Percentiles rank a stretch among this genome's conserved stretches.
phyloP scores from a whole-genome alignment of 2,113 vertebrate genomes.

The Raja brachyura region DNA sequence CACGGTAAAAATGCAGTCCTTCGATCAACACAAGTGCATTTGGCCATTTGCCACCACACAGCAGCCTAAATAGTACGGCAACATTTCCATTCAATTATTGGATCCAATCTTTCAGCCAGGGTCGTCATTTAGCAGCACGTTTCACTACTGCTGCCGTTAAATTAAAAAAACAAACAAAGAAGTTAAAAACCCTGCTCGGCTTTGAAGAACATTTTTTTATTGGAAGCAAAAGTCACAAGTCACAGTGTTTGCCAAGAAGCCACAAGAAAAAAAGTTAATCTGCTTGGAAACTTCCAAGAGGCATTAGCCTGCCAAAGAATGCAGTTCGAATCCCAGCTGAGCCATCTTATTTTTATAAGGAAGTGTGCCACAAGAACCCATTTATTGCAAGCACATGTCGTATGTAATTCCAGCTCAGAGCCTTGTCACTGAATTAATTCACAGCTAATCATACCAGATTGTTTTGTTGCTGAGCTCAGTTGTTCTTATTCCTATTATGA shows the following conservation, averaged over 20 bases:
- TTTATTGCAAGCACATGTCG: conserved; percentile 19
- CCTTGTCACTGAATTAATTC: neutral
- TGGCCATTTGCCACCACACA: conserved; percentile 1
- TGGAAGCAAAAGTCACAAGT: conserved; percentile 19
- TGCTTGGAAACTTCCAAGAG: conserved; percentile 22
- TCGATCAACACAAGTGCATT: neutral
- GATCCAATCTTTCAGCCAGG: conserved; percentile 21
- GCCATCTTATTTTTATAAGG: conserved; percentile 25
- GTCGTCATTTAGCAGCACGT: conserved; percentile 21
- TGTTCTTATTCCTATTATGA: neutral
- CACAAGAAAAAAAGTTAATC: conserved; percentile 23
- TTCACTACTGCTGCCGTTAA: neutral
- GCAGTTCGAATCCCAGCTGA: conserved; percentile 13
- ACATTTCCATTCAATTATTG: neutral
- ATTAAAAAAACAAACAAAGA: conserved; percentile 24
- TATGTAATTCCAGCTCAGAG: conserved; percentile 23
- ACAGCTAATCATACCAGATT: neutral
- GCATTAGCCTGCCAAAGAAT: conserved; percentile 25
- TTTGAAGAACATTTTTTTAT: conserved; percentile 36
- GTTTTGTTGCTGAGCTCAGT: neutral
- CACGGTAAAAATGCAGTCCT: neutral
- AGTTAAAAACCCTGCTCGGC: neutral
- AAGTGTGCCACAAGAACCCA: conserved; percentile 17
- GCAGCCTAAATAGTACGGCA: neutral
- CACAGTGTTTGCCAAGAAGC: conserved; percentile 7